Evolutionary conservation across 2,888 invertebrate genomes (phyloP).

Genomic region (Gandaritis pyraliata): DNA sequence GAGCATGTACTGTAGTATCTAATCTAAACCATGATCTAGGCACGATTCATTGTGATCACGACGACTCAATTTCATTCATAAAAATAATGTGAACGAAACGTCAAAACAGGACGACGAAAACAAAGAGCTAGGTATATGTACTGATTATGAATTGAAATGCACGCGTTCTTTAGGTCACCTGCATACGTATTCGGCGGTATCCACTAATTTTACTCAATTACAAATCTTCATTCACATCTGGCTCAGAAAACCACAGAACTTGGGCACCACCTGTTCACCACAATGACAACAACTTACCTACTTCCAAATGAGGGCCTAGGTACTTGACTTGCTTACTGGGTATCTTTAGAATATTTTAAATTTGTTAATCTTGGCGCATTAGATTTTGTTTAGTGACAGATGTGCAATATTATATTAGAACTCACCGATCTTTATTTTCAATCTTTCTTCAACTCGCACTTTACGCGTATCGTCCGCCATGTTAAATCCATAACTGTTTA

Average conservation of each 20-base stretch:
- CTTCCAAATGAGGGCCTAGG: constrained; percentile 29
- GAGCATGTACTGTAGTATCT: constrained; percentile 55
- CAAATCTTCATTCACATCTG: constrained; percentile 61
- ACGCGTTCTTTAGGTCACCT: constrained; percentile 38
- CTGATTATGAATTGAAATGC: constrained; percentile 40
- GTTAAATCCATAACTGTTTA: constrained; percentile 92
- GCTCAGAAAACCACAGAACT: constrained; percentile 56
- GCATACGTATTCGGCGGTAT: constrained; percentile 38
- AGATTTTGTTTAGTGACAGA: constrained; percentile 34
- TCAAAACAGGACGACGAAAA: constrained; percentile 75
- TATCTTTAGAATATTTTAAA: constrained; percentile 1
- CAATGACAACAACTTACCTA: constrained; percentile 72
- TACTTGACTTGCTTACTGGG: neutral
- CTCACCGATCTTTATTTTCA: constrained; percentile 97
- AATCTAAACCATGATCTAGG: constrained; percentile 70
- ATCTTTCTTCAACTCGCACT: constrained; percentile 96
- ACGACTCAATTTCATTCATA: constrained; percentile 80
- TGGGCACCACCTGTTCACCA: constrained; percentile 78
- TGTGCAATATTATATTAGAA: constrained; percentile 59
- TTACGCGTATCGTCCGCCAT: constrained; percentile 96
- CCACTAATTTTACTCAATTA: constrained; percentile 43
- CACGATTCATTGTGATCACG: constrained; percentile 73
- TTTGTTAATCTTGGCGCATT: constrained; percentile 15
- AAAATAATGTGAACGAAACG: constrained; percentile 58
- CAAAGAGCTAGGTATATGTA: constrained; percentile 57